These are phyloP conservation scores for Batillaria attramentaria DNA, from an alignment of 1,140 invertebrate genomes.

Conservation along the genomic window DNA sequence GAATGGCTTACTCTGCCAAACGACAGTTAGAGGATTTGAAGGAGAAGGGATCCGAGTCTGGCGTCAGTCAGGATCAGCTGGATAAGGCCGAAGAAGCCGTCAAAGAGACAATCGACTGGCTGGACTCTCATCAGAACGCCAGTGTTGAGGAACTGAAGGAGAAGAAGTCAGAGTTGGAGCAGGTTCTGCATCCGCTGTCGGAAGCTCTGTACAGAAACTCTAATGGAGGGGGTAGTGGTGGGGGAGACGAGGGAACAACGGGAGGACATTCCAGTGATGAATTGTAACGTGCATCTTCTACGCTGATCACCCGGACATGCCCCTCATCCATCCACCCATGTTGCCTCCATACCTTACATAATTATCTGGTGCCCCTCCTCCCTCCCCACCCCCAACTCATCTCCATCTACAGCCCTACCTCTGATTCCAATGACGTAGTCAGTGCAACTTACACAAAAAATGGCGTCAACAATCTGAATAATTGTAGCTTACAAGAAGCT, in stretches of 20 bases:
- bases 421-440: too few relatives aligned
- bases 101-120: slow-evolving; percentile 97
- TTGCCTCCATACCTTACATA: too few relatives aligned
- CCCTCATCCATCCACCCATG: too few relatives aligned
- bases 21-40: slow-evolving; percentile 90
- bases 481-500: too few relatives aligned
- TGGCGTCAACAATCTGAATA: too few relatives aligned
- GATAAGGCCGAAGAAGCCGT: slow-evolving; percentile 93
- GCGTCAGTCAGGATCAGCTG: slow-evolving; percentile 91
- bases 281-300: not conserved
- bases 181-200: slow-evolving; percentile 96
- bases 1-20: slow-evolving; percentile 97
- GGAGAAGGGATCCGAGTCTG: slow-evolving; percentile 90
- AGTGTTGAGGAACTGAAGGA: slow-evolving; percentile 94
- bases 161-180: slow-evolving; percentile 96
- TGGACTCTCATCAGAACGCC: slow-evolving; percentile 94
- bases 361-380: too few relatives aligned
- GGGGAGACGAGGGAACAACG: slow-evolving; percentile 57
- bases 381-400: too few relatives aligned
- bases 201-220: slow-evolving; percentile 93
- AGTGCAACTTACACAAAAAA: too few relatives aligned
- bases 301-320: too few relatives aligned
- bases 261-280: not conserved
- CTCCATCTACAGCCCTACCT: too few relatives aligned
- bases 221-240: slow-evolving; percentile 77